Evolutionary conservation across 2,113 vertebrate species (phyloP), one percentile per base, ranked within the genome.

Genomic region (Orcinus orca): DNA sequence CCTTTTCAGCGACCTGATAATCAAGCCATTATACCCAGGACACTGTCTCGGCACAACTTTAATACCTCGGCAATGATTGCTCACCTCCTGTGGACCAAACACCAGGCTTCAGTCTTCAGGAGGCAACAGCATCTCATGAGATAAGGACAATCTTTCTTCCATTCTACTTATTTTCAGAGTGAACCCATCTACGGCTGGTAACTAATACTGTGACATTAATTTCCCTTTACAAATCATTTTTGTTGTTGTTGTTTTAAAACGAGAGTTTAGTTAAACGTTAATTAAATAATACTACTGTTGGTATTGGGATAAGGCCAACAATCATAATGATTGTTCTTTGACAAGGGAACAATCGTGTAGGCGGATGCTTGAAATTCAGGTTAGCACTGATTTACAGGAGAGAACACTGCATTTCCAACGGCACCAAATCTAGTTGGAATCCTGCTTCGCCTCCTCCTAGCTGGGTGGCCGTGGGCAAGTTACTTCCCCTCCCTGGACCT

Each of bases 401-500:
- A 31, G 5, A 73, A 25, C 50, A 8, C 6, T 33, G 47, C 68
- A 0, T 85, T 83, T 68, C 67, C 47, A 80, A 21, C 10, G 55
- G 76, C 36, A 0, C 15, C 5, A 33, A 23, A 31, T 81, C 80
- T 47, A n/a, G 31, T 11, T 80, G 94, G 84, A 93, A 80, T 79
- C 73, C 63, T 5, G 70, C 26, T 76, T 44, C n/a, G 21, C 58
- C 83, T 90, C 70, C n/a, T 87, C 55, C n/a, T 11, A 8, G 84
- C 85, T 90, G 81, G 71, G 85, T 90, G 63, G 23, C 92, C 82
- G 18, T 82, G 82, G 97, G 96, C 93, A 67, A 91, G 71, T 92
- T 68, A 21, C 68, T 71, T 90, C 25, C 58, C 86, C 29, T 92
- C 81, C 96, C 65, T 85, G 96, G 93, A 93, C 53, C 92, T 86